Evolutionary conservation across 2,113 vertebrate species (phyloP).

Genomic region (Toxostoma redivivum): DNA sequence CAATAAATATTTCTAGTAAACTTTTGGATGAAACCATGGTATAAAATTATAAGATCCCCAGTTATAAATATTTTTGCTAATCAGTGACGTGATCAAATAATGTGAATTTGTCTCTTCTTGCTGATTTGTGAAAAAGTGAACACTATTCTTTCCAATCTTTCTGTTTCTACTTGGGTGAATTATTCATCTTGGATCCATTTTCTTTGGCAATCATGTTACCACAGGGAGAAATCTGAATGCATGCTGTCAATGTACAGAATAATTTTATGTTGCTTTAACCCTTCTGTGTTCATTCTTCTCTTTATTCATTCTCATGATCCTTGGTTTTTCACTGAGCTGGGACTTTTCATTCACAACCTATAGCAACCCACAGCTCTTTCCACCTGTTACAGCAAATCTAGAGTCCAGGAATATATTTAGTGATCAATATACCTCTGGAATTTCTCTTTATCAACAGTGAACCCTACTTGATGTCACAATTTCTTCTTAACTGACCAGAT

Average conservation of each 20-base stretch:
- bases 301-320: background rate
- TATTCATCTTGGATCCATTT: background rate
- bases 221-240: background rate
- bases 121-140: background rate
- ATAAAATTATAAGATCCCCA: background rate
- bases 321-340: background rate
- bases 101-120: background rate
- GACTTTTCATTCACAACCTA: background rate
- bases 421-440: background rate
- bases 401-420: background rate
- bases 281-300: background rate
- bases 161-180: background rate
- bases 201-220: background rate
- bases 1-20: background rate
- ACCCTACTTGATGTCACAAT: fast-evolving
- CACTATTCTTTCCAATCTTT: background rate
- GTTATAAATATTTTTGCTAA: background rate
- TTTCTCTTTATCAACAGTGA: background rate
- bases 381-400: background rate
- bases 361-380: background rate
- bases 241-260: background rate
- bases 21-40: background rate
- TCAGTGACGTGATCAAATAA: fast-evolving
- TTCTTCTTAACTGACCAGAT: background rate
- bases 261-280: background rate